Evolutionary conservation across 2,113 vertebrate species (phyloP), one percentile per base, ranked within the genome.

Genomic region (Sphaerodactylus townsendi): DNA sequence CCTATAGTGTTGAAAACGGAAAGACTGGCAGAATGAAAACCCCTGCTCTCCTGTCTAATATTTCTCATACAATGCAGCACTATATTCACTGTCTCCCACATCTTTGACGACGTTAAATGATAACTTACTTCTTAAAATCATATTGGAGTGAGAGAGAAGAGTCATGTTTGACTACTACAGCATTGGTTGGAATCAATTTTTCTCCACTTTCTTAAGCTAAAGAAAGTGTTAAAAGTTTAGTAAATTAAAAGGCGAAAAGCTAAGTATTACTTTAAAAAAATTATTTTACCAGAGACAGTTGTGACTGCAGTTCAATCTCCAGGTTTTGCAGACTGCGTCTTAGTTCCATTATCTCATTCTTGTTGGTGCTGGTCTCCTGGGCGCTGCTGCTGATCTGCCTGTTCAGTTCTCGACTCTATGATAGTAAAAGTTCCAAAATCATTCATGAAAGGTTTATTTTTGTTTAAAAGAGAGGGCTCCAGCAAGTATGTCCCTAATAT

Each of bases 291-390:
- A 84, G 84, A 65, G 82, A 89, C 5, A 84, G 70, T 33, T 89
- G 73, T 17, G 89, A 86, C 50, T 93, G 90, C 3, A 90, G 46
- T 21, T 93, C 89, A 46, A 90, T 89, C 75, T 93, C 86, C 44
- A 90, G 21, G 19, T 33, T 19, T 68, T 93, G 92, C 41, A 92
- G 35, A 9, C 10, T 81, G 2, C 89, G 81, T 64, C 64, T 90
- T 10, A 88, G 82, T 28, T 85, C 88, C 2, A 66, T 89, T 13
- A 90, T 79, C 78, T 93, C 89, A 28, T 41, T 71, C 68, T 89
- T 90, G 25, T 79, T 82, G 1, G 77, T 84, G 25, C 77, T 75
- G 37, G 88, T 10, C 37, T 79, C 82, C 37, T 89, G 81, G 17
- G 23, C 77, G 4, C 66, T 81, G 37, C 7, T 77, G 46, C 69